Evolutionary conservation across 2,888 invertebrate species (phyloP), one percentile per base, ranked within the genome.

Genomic region (Drosophila niveifrons): DNA sequence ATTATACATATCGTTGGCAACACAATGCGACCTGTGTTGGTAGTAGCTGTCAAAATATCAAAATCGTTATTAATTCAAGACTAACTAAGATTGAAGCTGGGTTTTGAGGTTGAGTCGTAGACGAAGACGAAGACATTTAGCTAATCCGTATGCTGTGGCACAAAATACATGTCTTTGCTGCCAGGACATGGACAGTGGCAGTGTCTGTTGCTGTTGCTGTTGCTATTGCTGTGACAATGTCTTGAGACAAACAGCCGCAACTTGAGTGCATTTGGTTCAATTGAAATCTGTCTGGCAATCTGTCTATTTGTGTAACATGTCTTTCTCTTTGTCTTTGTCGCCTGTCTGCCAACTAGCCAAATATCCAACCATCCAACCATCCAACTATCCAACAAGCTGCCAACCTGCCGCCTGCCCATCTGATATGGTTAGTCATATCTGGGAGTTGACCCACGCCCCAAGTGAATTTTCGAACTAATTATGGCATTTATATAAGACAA

Each of bases 211-310:
- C 23, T 23, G n/a, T n/a, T n/a, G n/a, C n/a, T n/a, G n/a, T n/a
- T n/a, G n/a, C n/a, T n/a, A n/a, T 56, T 17, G 15, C 51, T 23
- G 29, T 11, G 10, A 36, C 52, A 46, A 62, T 68, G 74, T 81
- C 81, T 72, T 70, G 72, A 66, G 80, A 66, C 75, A 50, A 58
- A 51, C 66, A 53, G 44, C 29, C 44, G 75, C 52, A 73, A 72
- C 80, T 80, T 77, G 77, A 84, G 82, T 83, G 82, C 85, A 83
- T 83, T 83, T 82, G 67, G 36, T 39, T 61, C 80, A 82, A 84
- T 84, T 82, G 80, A 84, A 82, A 75, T 62, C 80, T 77, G 82
- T 84, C 78, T 80, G 66, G 72, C 47, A 50, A 69, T 50, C 69
- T 68, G 65, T 75, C 77, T 53, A 65, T 57, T 50, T 63, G 47